Conservation (phyloP, 2,888 invertebrate species). For the Cantharis flavilabris region DNA sequence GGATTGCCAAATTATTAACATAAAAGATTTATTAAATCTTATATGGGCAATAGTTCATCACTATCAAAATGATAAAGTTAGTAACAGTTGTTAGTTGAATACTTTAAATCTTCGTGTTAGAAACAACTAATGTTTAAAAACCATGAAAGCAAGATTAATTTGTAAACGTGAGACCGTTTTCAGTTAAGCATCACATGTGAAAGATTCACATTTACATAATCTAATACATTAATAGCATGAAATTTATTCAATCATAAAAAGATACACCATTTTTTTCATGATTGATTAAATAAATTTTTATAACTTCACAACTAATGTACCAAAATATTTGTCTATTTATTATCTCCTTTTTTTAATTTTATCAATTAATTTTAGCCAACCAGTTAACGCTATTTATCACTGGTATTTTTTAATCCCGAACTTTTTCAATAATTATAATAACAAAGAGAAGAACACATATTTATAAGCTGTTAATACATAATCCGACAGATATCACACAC, state of each 20-base stretch:
- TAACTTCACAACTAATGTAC: not conserved
- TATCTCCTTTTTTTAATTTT: not conserved
- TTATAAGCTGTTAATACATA: constrained; percentile 12
- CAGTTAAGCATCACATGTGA: constrained; percentile 3
- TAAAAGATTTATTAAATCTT: constrained; percentile 31
- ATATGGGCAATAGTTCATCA: constrained; percentile 16
- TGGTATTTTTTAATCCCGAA: not conserved
- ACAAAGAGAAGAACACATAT: constrained; percentile 4
- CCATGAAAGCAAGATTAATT: constrained; percentile 10
- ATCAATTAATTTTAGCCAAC: constrained; percentile 9
- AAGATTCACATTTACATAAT: constrained; percentile 3
- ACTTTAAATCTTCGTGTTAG: constrained; percentile 5
- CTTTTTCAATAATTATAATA: constrained; percentile 1
- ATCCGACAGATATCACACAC: constrained; percentile 20
- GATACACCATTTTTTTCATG: not conserved
- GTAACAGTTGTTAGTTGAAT: constrained; percentile 1
- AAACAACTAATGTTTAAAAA: constrained; percentile 1
- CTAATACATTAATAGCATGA: constrained; percentile 3
- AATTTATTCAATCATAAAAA: constrained; percentile 4
- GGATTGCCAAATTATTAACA: constrained; percentile 35
- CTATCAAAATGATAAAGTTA: constrained; percentile 15
- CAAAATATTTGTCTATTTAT: not conserved
- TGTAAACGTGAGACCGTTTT: constrained; percentile 4
- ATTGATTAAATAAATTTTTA: not conserved
- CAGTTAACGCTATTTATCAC: not conserved